These are phyloP conservation scores for Leucoptera coffeella DNA, from an alignment of 2,888 invertebrate genomes.

Conservation along the genomic window DNA sequence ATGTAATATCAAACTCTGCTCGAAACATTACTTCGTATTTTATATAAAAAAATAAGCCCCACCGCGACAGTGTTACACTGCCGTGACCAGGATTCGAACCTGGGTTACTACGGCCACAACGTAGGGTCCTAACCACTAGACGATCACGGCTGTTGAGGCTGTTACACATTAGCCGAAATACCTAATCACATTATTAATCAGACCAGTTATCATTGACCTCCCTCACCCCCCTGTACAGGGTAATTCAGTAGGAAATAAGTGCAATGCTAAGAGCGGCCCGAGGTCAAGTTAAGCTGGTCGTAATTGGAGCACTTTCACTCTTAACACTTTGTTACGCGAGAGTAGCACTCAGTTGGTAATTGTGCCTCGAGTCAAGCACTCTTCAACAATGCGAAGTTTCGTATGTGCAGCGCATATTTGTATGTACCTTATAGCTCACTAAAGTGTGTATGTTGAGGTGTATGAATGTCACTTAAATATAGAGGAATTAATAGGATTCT, in stretches of 20 bases:
- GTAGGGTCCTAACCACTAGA: slow-evolving; percentile 69
- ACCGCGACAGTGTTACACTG: slow-evolving; percentile 20
- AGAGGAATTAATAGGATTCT: too few species aligned
- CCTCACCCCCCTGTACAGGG: background rate
- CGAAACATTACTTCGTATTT: too few species aligned
- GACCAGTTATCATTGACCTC: background rate
- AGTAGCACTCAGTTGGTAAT: slow-evolving; percentile 10
- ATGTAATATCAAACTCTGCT: too few species aligned
- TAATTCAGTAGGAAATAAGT: background rate
- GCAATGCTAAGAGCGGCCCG: background rate
- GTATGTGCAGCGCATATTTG: too few species aligned
- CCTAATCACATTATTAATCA: too few species aligned
- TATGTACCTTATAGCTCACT: too few species aligned
- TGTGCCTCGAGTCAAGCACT: too few species aligned
- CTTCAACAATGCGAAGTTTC: too few species aligned
- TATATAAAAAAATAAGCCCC: slow-evolving; percentile 4
- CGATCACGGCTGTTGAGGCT: slow-evolving; percentile 58
- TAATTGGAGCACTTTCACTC: slow-evolving; percentile 8
- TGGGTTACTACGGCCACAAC: slow-evolving; percentile 73
- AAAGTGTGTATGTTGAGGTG: too few species aligned
- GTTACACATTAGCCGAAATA: slow-evolving; percentile 4
- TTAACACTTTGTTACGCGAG: slow-evolving; percentile 8
- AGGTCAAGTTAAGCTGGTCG: slow-evolving; percentile 5
- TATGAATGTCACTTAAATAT: too few species aligned
- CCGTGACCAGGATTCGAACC: slow-evolving; percentile 71